Percentiles rank a stretch among this genome's conserved stretches.
phyloP scores from a whole-genome alignment of 2,797 vertebrate genomes.

The Squalus acanthias region DNA sequence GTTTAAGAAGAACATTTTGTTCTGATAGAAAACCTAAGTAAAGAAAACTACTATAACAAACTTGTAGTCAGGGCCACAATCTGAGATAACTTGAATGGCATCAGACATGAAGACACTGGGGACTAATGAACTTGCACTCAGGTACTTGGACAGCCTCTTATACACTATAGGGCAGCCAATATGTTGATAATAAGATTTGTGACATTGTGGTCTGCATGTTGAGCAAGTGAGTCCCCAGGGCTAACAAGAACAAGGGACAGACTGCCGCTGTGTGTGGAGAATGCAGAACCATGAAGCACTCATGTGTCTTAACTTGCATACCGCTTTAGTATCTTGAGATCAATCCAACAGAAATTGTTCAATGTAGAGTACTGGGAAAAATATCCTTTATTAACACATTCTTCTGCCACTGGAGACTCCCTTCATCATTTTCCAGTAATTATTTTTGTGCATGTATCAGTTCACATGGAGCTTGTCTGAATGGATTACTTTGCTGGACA shows the following conservation, averaged over 20 bases:
- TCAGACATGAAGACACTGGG: not conserved
- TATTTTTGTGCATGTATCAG: not conserved
- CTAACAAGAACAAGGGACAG: not conserved
- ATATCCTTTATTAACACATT: not conserved
- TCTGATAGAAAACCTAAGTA: not conserved
- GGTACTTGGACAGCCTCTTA: no score
- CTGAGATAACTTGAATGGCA: no score
- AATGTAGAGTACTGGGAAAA: not conserved
- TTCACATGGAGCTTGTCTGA: not conserved
- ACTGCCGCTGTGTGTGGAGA: not conserved
- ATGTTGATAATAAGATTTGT: not conserved
- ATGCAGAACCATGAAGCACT: not conserved
- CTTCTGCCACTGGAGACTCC: not conserved
- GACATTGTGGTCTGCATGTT: not conserved
- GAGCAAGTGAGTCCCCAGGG: not conserved
- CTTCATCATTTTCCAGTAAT: not conserved
- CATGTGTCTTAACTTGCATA: not conserved
- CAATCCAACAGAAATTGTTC: not conserved
- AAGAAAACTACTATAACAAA: not conserved
- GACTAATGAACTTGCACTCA: not conserved
- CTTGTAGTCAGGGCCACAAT: not conserved
- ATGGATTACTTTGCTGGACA: not conserved
- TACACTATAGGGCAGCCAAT: no score
- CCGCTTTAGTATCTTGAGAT: not conserved
- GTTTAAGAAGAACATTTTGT: not conserved